Base-by-base conservation (phyloP, 2,888 invertebrate species). In the Lasioglossum lativentre region DNA sequence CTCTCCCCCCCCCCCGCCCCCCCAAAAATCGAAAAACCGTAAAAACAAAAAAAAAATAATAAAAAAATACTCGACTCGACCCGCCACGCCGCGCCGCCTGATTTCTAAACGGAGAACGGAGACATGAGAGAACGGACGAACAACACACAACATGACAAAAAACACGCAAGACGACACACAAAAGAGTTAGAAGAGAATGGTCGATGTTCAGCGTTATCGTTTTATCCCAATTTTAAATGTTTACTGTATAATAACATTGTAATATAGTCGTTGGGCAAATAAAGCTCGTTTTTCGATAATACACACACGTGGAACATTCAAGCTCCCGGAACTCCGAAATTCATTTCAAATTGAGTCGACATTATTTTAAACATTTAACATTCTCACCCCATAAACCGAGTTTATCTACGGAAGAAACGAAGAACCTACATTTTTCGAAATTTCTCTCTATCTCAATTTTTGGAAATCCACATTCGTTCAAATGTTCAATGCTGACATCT, bases 251-350 rank as follows among this genome's bases (percentile, higher is more conserved):
- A 93, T 93, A 93, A 90, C 88, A 92, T 94, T 94, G 94, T 94
- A 94, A 94, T 93, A 94, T 93, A 93, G 91, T 91, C 92, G 94
- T 94, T 94, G 93, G 90, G 92, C 93, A 91, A 94, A 94, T 94
- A 94, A 94, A 94, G 93, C 93, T 94, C 94, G 90, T 92, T 94
- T 93, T 94, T 93, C 91, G 89, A 91, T 85, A 90, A 66, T 88
- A 89, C 47, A 81, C 66, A 75, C 45, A 42, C 47, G 52, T 59
- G 27, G 27, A 47, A 34, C 30, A 34, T 34, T 63, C 30, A 63
- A 63, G 2, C 59, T 63, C 5, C 59, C 30, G 2, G 27, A 27
- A 12, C 14, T 27, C 23, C 2, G 52, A 23, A 8, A 23, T 52
- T 52, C 23, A 8, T 23, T 47, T 47, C 19, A 2, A 2, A 14